phyloP scores from a whole-genome alignment of 2,888 invertebrate species.

The Tenodera sinensis region DNA sequence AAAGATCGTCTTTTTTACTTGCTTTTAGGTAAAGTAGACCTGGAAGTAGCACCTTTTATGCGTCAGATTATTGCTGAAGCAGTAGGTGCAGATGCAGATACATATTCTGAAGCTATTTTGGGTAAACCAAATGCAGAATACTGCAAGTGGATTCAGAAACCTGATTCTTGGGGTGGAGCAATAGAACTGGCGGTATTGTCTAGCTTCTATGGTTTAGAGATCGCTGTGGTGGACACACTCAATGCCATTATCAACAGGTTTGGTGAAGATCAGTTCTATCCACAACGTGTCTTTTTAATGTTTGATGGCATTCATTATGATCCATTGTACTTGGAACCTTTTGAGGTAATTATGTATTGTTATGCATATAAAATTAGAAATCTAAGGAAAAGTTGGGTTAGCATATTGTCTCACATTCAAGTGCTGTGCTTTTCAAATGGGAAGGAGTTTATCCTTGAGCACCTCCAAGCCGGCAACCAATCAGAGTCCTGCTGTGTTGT shows the following conservation, averaged over 20 bases:
- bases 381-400: no score
- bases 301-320: conserved; percentile 98
- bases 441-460: no score
- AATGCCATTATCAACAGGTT: conserved; percentile 88
- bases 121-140: conserved; percentile 82
- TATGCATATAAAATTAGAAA: conserved; percentile 41
- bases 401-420: no score
- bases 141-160: conserved; percentile 83
- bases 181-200: conserved; percentile 88
- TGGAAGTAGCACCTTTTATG: conserved; percentile 69
- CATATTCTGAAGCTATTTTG: conserved; percentile 81
- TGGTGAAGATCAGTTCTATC: conserved; percentile 86
- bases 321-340: conserved; percentile 81
- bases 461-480: no score
- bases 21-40: conserved; percentile 63
- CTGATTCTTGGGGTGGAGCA: conserved; percentile 93
- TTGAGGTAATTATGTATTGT: conserved; percentile 52
- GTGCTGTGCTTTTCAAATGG: no score
- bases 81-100: conserved; percentile 70
- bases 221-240: conserved; percentile 89
- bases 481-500: no score
- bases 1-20: background rate
- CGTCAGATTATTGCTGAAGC: conserved; percentile 83
- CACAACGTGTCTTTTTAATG: conserved; percentile 77
- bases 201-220: conserved; percentile 83